Conservation (phyloP, 1,140 invertebrate species). For the Penaeus chinensis region DNA sequence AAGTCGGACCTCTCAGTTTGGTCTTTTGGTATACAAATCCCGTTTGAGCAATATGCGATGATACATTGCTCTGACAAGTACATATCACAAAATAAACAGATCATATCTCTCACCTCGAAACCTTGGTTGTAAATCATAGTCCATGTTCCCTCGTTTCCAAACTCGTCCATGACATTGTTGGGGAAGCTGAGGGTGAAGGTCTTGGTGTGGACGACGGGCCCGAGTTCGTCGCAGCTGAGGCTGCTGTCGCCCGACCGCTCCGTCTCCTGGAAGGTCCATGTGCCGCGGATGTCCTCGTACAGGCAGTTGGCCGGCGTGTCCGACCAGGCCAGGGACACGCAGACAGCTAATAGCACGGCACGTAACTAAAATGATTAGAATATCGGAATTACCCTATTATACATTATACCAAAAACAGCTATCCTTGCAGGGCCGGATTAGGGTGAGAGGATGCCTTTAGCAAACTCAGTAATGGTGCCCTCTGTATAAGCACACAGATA, state of each 20-base stretch:
- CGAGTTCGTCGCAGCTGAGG: conserved; percentile 66
- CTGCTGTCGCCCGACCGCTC: conserved; percentile 66
- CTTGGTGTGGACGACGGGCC: conserved; percentile 43
- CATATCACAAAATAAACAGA: no score
- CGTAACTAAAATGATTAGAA: no score
- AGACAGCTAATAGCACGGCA: conserved; percentile 1
- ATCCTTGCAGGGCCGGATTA: no score
- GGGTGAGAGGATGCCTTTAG: no score
- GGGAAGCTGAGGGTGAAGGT: conserved; percentile 69
- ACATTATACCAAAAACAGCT: no score
- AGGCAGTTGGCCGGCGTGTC: conserved; percentile 72
- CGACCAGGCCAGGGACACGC: neutral
- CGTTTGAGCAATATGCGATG: neutral
- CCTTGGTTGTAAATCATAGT: conserved; percentile 73
- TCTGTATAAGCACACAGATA: no score
- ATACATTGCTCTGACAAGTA: no score
- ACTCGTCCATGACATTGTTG: conserved; percentile 70
- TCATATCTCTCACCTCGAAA: conserved; percentile 65
- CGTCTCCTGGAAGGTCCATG: conserved; percentile 70
- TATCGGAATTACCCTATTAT: no score
- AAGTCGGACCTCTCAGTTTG: no score
- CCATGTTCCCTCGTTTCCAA: conserved; percentile 71
- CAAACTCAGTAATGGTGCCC: no score
- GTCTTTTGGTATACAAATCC: neutral
- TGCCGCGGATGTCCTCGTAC: conserved; percentile 70